phyloP scores from a whole-genome alignment of 2,113 vertebrate species.

The Odontesthes bonariensis region DNA sequence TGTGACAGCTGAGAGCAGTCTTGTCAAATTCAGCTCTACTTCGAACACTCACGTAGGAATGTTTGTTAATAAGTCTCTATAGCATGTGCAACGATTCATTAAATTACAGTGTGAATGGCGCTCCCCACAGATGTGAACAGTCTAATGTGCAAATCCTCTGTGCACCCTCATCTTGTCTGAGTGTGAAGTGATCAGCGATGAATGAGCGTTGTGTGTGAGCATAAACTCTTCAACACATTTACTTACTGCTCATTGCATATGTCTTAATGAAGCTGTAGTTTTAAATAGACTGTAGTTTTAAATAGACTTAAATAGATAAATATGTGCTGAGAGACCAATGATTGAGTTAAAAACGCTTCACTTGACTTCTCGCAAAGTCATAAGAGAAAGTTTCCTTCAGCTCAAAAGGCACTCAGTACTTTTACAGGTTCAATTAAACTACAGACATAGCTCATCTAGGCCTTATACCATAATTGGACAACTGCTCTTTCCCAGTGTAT shows the following conservation, averaged over 20 bases:
- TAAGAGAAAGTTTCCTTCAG: conserved; percentile 26
- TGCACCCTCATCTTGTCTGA: conserved; percentile 20
- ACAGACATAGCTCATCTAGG: too few species aligned
- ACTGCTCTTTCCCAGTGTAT: too few species aligned
- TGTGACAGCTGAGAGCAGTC: conserved; percentile 34
- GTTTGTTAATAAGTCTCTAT: conserved; percentile 39
- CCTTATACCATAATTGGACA: too few species aligned
- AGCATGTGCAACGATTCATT: conserved; percentile 46
- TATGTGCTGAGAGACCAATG: conserved; percentile 43
- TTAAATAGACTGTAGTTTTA: conserved; percentile 73
- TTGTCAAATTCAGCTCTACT: conserved; percentile 42
- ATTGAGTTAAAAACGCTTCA: conserved; percentile 51
- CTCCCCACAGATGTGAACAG: conserved; percentile 9
- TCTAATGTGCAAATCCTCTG: conserved; percentile 27
- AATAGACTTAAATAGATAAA: background rate
- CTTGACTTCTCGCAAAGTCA: conserved; percentile 47
- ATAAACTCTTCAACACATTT: conserved; percentile 42
- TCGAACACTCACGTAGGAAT: conserved; percentile 24
- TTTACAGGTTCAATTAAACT: too few species aligned
- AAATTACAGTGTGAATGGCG: conserved; percentile 31
- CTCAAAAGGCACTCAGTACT: conserved; percentile 11
- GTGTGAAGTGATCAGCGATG: conserved; percentile 22
- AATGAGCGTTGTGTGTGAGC: conserved; percentile 30
- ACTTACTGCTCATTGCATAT: conserved; percentile 38
- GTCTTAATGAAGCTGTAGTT: conserved; percentile 65